Conservation (phyloP, 2,113 vertebrate species). For the Bubo blakistoni region DNA sequence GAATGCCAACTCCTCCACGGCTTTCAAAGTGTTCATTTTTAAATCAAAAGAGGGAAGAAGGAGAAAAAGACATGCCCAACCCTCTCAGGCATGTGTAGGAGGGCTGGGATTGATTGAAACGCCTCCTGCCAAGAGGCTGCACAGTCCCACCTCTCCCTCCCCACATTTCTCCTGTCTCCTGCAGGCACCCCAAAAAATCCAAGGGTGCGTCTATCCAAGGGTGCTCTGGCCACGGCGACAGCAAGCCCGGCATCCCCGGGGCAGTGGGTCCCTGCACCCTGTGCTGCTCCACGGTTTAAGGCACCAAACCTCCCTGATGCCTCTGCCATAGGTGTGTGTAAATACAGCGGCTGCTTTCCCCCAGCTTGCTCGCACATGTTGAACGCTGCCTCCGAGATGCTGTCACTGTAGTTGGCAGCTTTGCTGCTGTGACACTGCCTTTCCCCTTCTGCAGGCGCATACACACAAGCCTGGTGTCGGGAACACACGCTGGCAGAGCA, state of each 20-base stretch:
- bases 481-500: neutral
- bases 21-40: neutral
- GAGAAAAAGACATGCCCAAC: neutral
- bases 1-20: neutral
- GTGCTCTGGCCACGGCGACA: neutral
- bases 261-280: accelerated
- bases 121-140: neutral
- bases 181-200: neutral
- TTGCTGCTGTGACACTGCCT: neutral
- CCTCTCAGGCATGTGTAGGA: neutral
- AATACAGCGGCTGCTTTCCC: neutral
- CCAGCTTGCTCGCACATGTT: neutral
- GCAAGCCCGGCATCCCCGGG: accelerated
- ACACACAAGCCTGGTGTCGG: neutral
- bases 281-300: accelerated
- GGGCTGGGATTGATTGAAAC: neutral
- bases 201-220: accelerated
- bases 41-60: neutral
- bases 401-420: neutral
- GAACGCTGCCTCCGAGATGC: neutral
- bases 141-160: neutral
- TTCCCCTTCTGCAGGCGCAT: neutral
- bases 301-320: neutral
- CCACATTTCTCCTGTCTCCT: neutral
- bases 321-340: neutral